Conservation (phyloP, 92 coral and sea anemone genomes). For the Palythoa caribaeorum region DNA sequence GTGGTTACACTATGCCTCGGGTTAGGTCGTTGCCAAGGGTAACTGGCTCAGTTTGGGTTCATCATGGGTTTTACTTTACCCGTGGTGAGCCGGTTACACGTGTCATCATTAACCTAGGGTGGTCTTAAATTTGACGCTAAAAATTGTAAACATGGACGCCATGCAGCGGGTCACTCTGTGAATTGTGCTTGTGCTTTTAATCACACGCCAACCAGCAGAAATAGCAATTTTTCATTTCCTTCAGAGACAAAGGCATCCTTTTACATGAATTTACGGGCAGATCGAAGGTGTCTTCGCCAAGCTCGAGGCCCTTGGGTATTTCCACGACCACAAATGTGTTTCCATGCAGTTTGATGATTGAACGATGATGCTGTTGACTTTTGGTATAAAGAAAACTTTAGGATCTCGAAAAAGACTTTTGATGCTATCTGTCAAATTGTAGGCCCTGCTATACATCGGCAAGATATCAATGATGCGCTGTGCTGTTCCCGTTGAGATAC, state of each 20-base stretch:
- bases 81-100: no score
- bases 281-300: slow-evolving; percentile 31
- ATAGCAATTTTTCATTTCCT: slow-evolving; percentile 24
- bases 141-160: slow-evolving; percentile 37
- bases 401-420: slow-evolving; percentile 52
- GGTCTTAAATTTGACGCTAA: not conserved
- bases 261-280: slow-evolving; percentile 45
- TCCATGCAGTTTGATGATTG: slow-evolving; percentile 43
- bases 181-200: not conserved
- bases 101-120: slow-evolving; percentile 18
- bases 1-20: slow-evolving; percentile 63
- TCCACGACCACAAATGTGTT: slow-evolving; percentile 55
- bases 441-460: slow-evolving; percentile 41
- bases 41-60: slow-evolving; percentile 38
- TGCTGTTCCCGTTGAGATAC: slow-evolving; percentile 7
- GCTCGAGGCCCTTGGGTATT: slow-evolving; percentile 50
- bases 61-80: no score
- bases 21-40: slow-evolving; percentile 53
- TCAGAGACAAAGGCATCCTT: slow-evolving; percentile 50
- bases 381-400: slow-evolving; percentile 58
- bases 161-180: not conserved
- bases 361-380: slow-evolving; percentile 42
- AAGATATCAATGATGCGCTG: slow-evolving; percentile 50
- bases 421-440: slow-evolving; percentile 45
- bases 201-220: slow-evolving; percentile 7